phyloP scores from a whole-genome alignment of 2,113 vertebrate genomes.

The Oriolus oriolus region DNA sequence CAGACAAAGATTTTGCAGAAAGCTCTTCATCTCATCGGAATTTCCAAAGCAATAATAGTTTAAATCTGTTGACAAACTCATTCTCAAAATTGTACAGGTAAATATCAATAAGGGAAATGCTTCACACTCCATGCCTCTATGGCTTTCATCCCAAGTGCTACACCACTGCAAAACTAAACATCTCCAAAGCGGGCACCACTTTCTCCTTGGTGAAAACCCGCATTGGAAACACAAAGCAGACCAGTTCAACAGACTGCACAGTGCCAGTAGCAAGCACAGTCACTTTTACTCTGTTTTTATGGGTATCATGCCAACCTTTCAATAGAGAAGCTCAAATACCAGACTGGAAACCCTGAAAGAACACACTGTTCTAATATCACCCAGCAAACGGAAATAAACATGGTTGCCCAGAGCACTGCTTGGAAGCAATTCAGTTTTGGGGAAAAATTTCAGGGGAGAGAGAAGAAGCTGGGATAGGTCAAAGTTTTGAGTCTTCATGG shows the following conservation, averaged over 20 bases:
- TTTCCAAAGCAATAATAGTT: background rate
- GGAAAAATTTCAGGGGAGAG: background rate
- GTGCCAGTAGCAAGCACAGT: background rate
- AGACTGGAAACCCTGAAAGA: background rate
- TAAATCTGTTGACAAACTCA: background rate
- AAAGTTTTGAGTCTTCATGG: background rate
- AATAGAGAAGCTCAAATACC: background rate
- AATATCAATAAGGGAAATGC: background rate
- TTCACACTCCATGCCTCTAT: background rate
- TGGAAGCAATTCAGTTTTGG: background rate
- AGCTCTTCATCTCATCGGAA: background rate
- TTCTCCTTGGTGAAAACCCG: background rate
- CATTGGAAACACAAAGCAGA: background rate
- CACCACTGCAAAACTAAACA: background rate
- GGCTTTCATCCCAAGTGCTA: background rate
- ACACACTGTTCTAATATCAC: background rate
- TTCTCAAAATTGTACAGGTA: background rate
- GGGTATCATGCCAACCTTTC: background rate
- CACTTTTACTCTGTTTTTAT: background rate
- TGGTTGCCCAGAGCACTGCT: background rate
- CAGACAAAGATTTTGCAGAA: background rate
- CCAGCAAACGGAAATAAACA: background rate
- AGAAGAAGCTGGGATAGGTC: background rate
- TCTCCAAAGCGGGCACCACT: background rate
- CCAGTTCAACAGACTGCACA: background rate